Percentiles rank a stretch among this genome's conserved stretches.
Evolutionary conservation across 23 tunicate genomes (phyloP).

Genomic region (Oikopleura vanhoeffeni): DNA sequence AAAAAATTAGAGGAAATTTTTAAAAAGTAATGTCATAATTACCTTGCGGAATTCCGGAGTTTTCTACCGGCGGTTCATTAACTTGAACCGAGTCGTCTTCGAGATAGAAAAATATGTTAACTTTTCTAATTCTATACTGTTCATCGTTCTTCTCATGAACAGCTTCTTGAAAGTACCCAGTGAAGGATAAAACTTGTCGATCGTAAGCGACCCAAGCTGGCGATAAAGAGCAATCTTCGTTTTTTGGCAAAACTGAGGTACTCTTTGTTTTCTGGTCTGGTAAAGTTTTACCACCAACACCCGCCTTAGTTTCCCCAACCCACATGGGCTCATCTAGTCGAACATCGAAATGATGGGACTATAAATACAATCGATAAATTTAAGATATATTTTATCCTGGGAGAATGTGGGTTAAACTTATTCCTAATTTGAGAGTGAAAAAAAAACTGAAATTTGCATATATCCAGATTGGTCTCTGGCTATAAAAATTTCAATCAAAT

Average conservation of each 20-base stretch:
- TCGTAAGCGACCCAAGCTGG: slow-evolving; percentile 99
- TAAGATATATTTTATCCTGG: no score
- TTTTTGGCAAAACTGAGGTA: slow-evolving; percentile 48
- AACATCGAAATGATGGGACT: slow-evolving; percentile 82
- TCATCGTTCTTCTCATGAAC: slow-evolving; percentile 81
- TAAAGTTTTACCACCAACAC: slow-evolving; percentile 69
- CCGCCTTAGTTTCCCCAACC: slow-evolving; percentile 73
- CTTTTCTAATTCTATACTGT: slow-evolving; percentile 56
- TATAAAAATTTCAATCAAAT: background rate
- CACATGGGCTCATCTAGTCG: slow-evolving; percentile 66
- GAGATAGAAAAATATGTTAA: slow-evolving; percentile 75
- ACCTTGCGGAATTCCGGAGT: background rate
- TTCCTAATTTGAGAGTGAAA: no score
- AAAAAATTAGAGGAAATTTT: no score
- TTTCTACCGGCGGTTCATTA: slow-evolving; percentile 22
- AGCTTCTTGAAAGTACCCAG: slow-evolving; percentile 77
- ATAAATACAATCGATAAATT: background rate
- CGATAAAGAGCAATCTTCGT: slow-evolving; percentile 59
- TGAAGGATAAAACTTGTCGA: slow-evolving; percentile 69
- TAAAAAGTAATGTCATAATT: no score
- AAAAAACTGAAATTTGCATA: no score
- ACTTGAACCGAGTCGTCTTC: slow-evolving; percentile 99
- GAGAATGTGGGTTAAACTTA: no score
- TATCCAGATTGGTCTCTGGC: background rate
- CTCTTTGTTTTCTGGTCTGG: slow-evolving; percentile 54